Percentiles rank a stretch among this genome's conserved stretches.
phyloP scores from a whole-genome alignment of 1,140 invertebrate genomes.

The Schlechtendalia chinensis region DNA sequence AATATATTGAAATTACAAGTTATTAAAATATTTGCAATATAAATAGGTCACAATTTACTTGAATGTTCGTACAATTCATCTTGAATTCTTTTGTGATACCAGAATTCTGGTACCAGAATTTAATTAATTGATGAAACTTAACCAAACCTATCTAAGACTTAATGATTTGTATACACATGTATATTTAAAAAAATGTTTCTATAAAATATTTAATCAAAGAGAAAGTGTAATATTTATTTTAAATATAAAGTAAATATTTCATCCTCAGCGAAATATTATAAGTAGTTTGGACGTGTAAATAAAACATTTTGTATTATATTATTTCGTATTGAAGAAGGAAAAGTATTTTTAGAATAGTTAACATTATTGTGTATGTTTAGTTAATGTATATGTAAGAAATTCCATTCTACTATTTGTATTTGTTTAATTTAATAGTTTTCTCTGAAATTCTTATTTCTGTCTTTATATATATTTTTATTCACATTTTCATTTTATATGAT shows the following conservation, averaged over 20 bases:
- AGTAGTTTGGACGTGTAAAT: neutral
- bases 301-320: neutral
- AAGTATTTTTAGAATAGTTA: too few species aligned
- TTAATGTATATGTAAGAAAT: neutral
- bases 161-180: neutral
- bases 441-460: neutral
- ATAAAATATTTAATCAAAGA: neutral
- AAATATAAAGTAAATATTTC: neutral
- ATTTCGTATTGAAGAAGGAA: neutral
- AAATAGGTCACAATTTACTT: too few species aligned
- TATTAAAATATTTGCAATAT: neutral
- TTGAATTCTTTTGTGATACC: too few species aligned
- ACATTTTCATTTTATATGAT: neutral
- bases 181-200: neutral
- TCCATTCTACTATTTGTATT: neutral
- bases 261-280: neutral
- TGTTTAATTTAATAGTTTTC: neutral
- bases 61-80: neutral
- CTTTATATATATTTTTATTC: neutral
- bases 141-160: neutral
- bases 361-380: neutral
- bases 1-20: neutral
- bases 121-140: neutral
- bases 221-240: neutral
- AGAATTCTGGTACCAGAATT: neutral